Percentiles rank a stretch among this genome's conserved stretches.
phyloP scores from a whole-genome alignment of 2,113 vertebrate species.

The Ceyx margarethae region DNA sequence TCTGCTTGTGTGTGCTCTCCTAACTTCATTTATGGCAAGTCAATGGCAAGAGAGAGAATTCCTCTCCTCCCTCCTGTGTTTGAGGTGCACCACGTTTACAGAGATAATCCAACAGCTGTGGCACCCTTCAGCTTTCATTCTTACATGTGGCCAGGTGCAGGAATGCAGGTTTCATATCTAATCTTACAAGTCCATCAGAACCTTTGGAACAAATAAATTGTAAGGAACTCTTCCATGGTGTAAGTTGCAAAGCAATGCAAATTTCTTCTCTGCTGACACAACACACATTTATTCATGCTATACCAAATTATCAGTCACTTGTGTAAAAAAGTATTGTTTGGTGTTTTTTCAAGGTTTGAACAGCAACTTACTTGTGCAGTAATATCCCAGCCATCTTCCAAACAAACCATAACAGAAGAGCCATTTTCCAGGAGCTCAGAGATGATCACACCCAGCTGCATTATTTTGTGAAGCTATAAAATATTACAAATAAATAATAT shows the following conservation, averaged over 20 bases:
- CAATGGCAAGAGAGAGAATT: not conserved
- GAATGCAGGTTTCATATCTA: not conserved
- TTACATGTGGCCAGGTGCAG: not conserved
- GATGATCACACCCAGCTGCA: constrained; percentile 88
- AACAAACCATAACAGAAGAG: constrained; percentile 92
- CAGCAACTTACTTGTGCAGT: constrained; percentile 87
- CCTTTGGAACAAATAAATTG: not conserved
- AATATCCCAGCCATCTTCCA: constrained; percentile 98
- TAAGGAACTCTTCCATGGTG: not conserved
- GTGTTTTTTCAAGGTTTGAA: not conserved
- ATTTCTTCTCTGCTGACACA: not conserved
- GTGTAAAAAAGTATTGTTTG: not conserved
- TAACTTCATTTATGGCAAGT: not conserved
- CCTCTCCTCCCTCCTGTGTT: not conserved
- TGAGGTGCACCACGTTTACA: not conserved
- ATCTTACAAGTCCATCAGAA: not conserved
- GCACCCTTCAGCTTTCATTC: not conserved
- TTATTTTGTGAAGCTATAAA: constrained; percentile 90
- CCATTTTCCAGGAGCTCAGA: constrained; percentile 93
- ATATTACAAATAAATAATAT: not conserved
- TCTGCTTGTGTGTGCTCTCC: not conserved
- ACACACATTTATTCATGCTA: not conserved
- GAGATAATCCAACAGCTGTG: not conserved
- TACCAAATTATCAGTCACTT: not conserved
- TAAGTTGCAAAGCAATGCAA: not conserved